Evolutionary conservation across 1,140 invertebrate genomes (phyloP).

Genomic region (Zaprionus inermis): DNA sequence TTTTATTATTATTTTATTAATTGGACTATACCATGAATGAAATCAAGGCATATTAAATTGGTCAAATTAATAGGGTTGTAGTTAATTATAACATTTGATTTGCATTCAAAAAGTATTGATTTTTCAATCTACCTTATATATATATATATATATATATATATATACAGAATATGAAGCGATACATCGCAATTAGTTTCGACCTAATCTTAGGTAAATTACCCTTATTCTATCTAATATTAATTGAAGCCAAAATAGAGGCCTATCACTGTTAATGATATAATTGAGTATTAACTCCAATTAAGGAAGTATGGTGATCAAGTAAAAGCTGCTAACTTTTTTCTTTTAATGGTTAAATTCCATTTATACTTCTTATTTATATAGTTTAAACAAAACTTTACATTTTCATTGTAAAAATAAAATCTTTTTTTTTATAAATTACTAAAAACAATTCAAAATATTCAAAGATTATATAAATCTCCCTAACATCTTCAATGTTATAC

Average conservation of each 20-base stretch:
- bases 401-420: conserved; percentile 84
- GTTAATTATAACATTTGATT: conserved; percentile 88
- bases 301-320: conserved; percentile 84
- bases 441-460: conserved; percentile 63
- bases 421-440: conserved; percentile 84
- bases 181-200: conserved; percentile 86
- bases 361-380: conserved; percentile 82
- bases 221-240: conserved; percentile 85
- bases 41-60: conserved; percentile 87
- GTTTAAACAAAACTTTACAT: too few species aligned
- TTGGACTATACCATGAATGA: conserved; percentile 87
- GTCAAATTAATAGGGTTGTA: conserved; percentile 86
- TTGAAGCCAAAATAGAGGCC: conserved; percentile 86
- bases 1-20: conserved; percentile 86
- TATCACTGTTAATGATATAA: conserved; percentile 66
- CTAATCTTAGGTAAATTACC: conserved; percentile 85
- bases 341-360: conserved; percentile 85
- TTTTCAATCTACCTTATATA: conserved; percentile 67
- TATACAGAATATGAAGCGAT: conserved; percentile 85
- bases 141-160: conserved; percentile 62
- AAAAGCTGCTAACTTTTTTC: conserved; percentile 85
- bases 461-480: conserved; percentile 82
- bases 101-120: conserved; percentile 87
- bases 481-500: conserved; percentile 87
- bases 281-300: conserved; percentile 81